Evolutionary conservation across 1,140 invertebrate species (phyloP).

Genomic region (Sesamia nonagrioides): DNA sequence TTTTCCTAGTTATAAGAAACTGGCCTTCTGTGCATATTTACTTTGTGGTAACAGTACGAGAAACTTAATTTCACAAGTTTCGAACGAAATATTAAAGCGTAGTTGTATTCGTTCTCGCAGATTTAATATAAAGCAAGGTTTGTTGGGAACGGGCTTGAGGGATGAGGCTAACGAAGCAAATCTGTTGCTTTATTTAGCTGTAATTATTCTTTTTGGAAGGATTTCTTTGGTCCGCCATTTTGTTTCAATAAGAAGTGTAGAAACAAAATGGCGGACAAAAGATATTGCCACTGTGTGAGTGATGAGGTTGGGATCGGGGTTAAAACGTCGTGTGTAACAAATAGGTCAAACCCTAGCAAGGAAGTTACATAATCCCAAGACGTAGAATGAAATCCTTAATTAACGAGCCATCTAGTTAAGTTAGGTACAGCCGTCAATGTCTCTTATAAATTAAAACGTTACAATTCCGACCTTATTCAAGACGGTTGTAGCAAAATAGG

Average conservation of each 20-base stretch:
- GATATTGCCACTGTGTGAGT: too few relatives aligned
- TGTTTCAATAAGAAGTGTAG: not conserved
- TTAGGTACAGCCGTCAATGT: not conserved
- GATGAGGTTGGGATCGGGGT: too few relatives aligned
- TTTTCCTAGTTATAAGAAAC: not conserved
- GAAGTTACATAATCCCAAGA: not conserved
- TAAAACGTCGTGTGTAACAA: not conserved
- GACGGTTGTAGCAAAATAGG: too few relatives aligned
- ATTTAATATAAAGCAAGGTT: constrained; percentile 6
- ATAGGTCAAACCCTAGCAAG: not conserved
- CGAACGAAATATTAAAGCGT: constrained; percentile 15
- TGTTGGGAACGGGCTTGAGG: not conserved
- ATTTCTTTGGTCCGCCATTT: not conserved
- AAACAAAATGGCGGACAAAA: not conserved
- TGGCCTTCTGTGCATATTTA: not conserved
- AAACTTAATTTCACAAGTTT: constrained; percentile 22
- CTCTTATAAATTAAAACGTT: not conserved
- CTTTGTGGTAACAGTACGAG: not conserved
- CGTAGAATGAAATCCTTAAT: not conserved
- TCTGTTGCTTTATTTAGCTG: not conserved
- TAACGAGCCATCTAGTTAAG: not conserved
- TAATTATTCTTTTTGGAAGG: not conserved
- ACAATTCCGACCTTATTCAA: not conserved
- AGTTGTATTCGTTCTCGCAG: not conserved
- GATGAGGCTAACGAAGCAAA: constrained; percentile 2